Conservation (phyloP, 2,888 invertebrate genomes). For the Selenia dentaria region DNA sequence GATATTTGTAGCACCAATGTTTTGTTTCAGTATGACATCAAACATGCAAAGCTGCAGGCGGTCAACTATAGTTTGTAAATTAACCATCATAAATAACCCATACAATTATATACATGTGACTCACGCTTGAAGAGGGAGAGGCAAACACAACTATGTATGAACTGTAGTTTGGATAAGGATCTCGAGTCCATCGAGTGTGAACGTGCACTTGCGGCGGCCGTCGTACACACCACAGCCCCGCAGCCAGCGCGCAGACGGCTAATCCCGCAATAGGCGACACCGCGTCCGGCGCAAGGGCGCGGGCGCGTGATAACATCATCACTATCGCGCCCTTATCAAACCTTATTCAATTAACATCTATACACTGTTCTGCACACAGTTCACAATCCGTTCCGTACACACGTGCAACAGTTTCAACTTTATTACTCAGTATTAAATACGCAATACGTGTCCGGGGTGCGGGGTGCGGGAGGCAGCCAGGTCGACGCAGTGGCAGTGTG, state of each 20-base stretch:
- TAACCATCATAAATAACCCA: too few relatives aligned
- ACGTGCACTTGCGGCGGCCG: background rate
- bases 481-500: too few relatives aligned
- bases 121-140: too few relatives aligned
- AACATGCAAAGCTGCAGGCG: too few relatives aligned
- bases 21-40: too few relatives aligned
- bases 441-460: background rate
- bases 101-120: too few relatives aligned
- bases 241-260: too few relatives aligned
- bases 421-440: background rate
- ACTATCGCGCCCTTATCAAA: conserved; percentile 26
- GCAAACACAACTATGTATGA: conserved; percentile 6
- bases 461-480: too few relatives aligned
- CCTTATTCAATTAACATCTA: conserved; percentile 41
- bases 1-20: too few relatives aligned
- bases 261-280: too few relatives aligned
- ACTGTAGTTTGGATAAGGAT: conserved; percentile 9
- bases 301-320: background rate
- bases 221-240: too few relatives aligned
- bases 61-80: too few relatives aligned
- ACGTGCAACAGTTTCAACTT: background rate
- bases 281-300: background rate
- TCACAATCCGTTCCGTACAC: background rate
- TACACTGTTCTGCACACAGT: background rate
- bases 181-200: background rate